Base-by-base conservation (phyloP, 2,888 invertebrate genomes). In the Leucoma salicis region DNA sequence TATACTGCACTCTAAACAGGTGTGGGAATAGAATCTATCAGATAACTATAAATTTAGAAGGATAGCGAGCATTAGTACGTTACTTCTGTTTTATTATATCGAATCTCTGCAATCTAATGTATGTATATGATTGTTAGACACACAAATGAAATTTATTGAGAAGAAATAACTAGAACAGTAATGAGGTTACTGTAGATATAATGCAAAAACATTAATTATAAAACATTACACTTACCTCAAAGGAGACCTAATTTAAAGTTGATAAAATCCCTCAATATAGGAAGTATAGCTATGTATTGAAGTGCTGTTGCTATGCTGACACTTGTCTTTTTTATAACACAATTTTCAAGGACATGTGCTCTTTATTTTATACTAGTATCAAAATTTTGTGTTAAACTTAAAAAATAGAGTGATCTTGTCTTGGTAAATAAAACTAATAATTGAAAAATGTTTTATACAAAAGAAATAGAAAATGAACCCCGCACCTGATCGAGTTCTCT, bases 221-320 rank as follows among this genome's bases (percentile, higher is more conserved):
- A 32, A 27, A 42, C 15, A 49, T 34, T 45, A 52, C 33, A 75
- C 82, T 79, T 54, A 87, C 87, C 78, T 74, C 78, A 74, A 66
- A 72, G 75, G 78, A 71, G 75, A 21, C 71, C 59, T 67, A 63
- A 11, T 53, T 62, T 63, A 50, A 50, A 29, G 14, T 8, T 11
- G 8, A 29, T 15, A 62, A 68, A 71, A 70, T 71, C 65, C 70
- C 64, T 65, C 63, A 63, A 70, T 80, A 73, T 74, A 76, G 61
- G 70, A 74, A 70, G 68, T 74, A 62, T 69, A 27, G 5, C n/a
- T 27, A 75, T 50, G 63, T 67, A 71, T 73, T 67, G 66, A 75
- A 81, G 69, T 70, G 72, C 79, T 88, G 88, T 88, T 88, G 86
- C 88, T 87, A 88, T 82, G 88, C 88, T 82, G 82, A 83, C 79